Base-by-base conservation (phyloP, 2,888 invertebrate species). In the Luperina nickerlii region DNA sequence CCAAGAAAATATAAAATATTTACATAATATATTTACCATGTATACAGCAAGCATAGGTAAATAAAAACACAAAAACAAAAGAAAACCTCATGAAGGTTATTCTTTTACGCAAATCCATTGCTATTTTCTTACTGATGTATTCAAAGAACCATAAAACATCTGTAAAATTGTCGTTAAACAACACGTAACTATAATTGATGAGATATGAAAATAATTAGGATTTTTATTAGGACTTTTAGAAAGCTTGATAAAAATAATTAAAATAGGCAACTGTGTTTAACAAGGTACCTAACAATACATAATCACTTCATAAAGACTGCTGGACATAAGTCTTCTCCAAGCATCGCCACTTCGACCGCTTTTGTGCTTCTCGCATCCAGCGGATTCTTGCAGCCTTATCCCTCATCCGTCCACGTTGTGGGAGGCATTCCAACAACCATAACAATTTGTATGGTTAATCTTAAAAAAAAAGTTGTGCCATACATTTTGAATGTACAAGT, bases 21-120 rank as follows among this genome's bases (percentile, higher is more conserved):
- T 24, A n/a, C 7, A 66, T n/a, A 38, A 24, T 24, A 66, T 82
- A 88, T 76, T 90, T 89, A 89, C 89, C 89, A 85, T 80, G 2
- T 54, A 67, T 65, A 76, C 71, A 71, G 76, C 54, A 73, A 48
- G 51, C 62, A 63, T 48, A 67, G 24, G 65, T 48, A 48, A 82
- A 71, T 65, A 87, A 42, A 72, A 84, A 57, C 69, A 75, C 73
- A 73, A 81, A 71, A 70, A 78, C 42, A 51, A 85, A 74, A 77
- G 74, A 81, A 74, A 87, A 70, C 32, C 74, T 81, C 82, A 69
- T 86, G 32, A 48, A 74, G 27, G 67, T 62, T 74, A 77, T 78
- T 79, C 71, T 63, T 79, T 60, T 82, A 67, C 51, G 62, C 42
- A 80, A 82, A 83, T 73, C 66, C 88, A 89, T 89, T 72, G 71